Conservation (phyloP, 1,140 invertebrate genomes). For the Phortica variegata region DNA sequence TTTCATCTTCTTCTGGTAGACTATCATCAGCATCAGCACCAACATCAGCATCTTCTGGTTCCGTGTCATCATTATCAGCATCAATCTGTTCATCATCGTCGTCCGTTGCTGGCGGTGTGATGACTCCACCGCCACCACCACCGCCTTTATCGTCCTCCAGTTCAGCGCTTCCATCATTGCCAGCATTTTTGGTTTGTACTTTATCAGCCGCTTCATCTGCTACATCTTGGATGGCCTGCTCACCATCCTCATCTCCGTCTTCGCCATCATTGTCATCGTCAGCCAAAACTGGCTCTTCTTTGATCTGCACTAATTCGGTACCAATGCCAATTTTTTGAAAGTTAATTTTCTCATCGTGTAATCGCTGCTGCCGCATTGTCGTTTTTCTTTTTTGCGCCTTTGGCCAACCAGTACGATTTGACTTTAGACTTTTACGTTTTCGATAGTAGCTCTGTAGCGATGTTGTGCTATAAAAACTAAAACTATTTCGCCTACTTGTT, state of each 20-base stretch:
- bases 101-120: conserved; percentile 44
- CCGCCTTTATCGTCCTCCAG: conserved; percentile 14
- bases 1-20: conserved; percentile 31
- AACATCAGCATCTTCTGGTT: conserved; percentile 7
- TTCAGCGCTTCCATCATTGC: not conserved
- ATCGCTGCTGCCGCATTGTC: conserved; percentile 14
- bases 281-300: conserved; percentile 26
- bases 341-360: conserved; percentile 24
- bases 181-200: conserved; percentile 16
- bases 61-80: conserved; percentile 6
- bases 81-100: conserved; percentile 24
- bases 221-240: not conserved
- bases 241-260: not conserved
- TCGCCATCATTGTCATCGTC: conserved; percentile 20
- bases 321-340: conserved; percentile 24
- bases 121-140: conserved; percentile 23
- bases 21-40: conserved; percentile 16
- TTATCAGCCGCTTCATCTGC: conserved; percentile 28
- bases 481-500: conserved; percentile 19
- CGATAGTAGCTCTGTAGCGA: conserved; percentile 29
- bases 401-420: conserved; percentile 67
- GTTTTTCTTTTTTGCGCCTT: conserved; percentile 57
- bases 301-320: conserved; percentile 3
- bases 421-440: conserved; percentile 44
- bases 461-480: conserved; percentile 26